phyloP scores from a whole-genome alignment of 2,113 vertebrate genomes.

The Heterochromis multidens region DNA sequence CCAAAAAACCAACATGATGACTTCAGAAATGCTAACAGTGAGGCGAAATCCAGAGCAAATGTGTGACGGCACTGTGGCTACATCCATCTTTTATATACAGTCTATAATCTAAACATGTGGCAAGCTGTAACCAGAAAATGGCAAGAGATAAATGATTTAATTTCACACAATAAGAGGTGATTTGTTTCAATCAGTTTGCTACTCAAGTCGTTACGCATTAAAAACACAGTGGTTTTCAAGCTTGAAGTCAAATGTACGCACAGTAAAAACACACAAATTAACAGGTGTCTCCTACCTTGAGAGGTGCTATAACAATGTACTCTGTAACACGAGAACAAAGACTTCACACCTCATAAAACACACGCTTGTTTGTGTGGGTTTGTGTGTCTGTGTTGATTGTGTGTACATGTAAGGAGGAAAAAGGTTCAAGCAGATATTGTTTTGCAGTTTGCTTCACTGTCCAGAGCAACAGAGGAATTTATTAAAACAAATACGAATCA shows the following conservation, averaged over 20 bases:
- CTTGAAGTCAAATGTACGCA: background rate
- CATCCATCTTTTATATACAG: background rate
- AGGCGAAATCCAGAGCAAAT: background rate
- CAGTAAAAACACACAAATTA: background rate
- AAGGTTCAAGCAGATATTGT: background rate
- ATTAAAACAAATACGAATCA: slow-evolving; percentile 25
- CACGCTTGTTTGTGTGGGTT: background rate
- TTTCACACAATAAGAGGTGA: background rate
- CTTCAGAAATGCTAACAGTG: background rate
- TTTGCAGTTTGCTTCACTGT: background rate
- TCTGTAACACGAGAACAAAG: slow-evolving; percentile 38
- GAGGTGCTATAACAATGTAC: slow-evolving; percentile 18
- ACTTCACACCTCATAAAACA: slow-evolving; percentile 22
- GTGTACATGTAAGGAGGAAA: background rate
- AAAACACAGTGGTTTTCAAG: background rate
- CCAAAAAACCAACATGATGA: background rate
- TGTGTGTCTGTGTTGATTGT: background rate
- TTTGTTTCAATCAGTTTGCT: background rate
- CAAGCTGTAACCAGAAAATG: background rate
- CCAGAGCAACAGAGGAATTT: background rate
- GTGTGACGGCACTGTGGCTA: accelerated
- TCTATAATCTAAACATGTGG: background rate
- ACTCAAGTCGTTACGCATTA: background rate
- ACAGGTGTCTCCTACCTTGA: slow-evolving; percentile 22
- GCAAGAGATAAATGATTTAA: background rate